Evolutionary conservation across 2,113 vertebrate genomes (phyloP).

Genomic region (Catharus minimus): DNA sequence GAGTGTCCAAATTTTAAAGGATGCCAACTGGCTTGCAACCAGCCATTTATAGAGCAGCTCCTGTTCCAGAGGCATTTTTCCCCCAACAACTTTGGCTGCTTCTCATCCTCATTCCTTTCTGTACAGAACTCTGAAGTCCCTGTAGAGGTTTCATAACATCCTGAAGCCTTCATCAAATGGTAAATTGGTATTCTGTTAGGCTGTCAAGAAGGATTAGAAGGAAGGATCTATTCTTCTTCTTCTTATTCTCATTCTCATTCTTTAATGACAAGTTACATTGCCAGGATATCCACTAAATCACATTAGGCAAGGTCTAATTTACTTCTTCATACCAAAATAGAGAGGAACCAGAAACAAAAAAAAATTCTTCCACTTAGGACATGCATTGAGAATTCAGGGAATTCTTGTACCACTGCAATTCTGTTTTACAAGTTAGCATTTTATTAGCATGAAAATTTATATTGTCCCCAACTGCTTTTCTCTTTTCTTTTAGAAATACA

Average conservation of each 20-base stretch:
- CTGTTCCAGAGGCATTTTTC: not conserved
- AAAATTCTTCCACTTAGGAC: not conserved
- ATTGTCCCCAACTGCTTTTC: not conserved
- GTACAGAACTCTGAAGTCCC: conserved; percentile 26
- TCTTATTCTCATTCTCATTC: conserved; percentile 31
- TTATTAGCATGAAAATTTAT: not conserved
- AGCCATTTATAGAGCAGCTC: not conserved
- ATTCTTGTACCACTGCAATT: not conserved
- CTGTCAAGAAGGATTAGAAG: conserved; percentile 55
- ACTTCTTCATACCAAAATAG: conserved; percentile 29
- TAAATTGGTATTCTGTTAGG: conserved; percentile 61
- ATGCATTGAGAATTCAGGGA: not conserved
- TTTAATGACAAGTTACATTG: conserved; percentile 55
- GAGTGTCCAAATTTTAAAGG: conserved; percentile 10
- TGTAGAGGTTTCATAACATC: conserved; percentile 45
- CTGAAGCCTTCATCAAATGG: conserved; percentile 57
- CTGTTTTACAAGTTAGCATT: not conserved
- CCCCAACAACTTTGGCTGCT: conserved; percentile 1
- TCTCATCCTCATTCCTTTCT: conserved; percentile 27
- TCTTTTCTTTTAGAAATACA: not conserved
- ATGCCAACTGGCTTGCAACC: conserved; percentile 18
- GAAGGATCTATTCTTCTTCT: conserved; percentile 46
- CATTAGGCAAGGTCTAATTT: conserved; percentile 54
- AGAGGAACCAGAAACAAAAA: not conserved
- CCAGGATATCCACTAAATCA: conserved; percentile 51